Conservation (phyloP, 2,797 vertebrate genomes). For the Schizopygopsis malacanthus region DNA sequence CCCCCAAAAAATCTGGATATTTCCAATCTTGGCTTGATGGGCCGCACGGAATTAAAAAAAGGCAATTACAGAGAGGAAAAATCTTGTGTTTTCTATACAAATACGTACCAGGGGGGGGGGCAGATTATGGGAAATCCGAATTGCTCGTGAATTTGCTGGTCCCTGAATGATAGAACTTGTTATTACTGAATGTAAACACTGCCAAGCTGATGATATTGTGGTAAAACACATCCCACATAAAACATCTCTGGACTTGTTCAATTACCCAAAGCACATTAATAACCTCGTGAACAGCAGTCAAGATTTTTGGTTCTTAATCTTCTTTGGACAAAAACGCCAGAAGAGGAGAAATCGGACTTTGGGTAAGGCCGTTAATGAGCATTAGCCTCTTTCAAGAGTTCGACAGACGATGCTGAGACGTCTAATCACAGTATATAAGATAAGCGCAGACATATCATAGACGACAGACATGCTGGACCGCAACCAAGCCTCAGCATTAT, state of each 20-base stretch:
- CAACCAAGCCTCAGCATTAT: constrained; percentile 1
- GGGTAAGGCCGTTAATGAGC: constrained; percentile 54
- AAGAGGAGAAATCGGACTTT: constrained; percentile 51
- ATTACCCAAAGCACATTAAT: constrained; percentile 83
- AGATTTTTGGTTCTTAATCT: constrained; percentile 69
- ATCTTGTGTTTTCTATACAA: constrained; percentile 82
- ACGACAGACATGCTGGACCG: constrained; percentile 28
- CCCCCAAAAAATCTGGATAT: constrained; percentile 72
- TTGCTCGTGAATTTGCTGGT: constrained; percentile 76
- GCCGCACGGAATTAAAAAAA: constrained; percentile 74
- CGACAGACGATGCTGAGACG: constrained; percentile 13
- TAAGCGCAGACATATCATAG: constrained; percentile 39
- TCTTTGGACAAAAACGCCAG: constrained; percentile 70
- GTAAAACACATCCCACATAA: constrained; percentile 82
- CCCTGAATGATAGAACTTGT: constrained; percentile 83
- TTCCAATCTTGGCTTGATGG: constrained; percentile 80
- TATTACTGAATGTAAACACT: constrained; percentile 86
- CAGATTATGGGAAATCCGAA: constrained; percentile 81
- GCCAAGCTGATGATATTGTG: constrained; percentile 82
- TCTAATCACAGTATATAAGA: constrained; percentile 47
- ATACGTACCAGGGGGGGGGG: constrained; percentile 66
- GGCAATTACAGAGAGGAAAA: constrained; percentile 83
- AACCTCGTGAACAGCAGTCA: constrained; percentile 72
- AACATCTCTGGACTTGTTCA: constrained; percentile 78
- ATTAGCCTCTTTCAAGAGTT: constrained; percentile 52